These are phyloP conservation scores for Telmatherina bonti DNA, from an alignment of 2,797 vertebrate species.

Conservation along the genomic window DNA sequence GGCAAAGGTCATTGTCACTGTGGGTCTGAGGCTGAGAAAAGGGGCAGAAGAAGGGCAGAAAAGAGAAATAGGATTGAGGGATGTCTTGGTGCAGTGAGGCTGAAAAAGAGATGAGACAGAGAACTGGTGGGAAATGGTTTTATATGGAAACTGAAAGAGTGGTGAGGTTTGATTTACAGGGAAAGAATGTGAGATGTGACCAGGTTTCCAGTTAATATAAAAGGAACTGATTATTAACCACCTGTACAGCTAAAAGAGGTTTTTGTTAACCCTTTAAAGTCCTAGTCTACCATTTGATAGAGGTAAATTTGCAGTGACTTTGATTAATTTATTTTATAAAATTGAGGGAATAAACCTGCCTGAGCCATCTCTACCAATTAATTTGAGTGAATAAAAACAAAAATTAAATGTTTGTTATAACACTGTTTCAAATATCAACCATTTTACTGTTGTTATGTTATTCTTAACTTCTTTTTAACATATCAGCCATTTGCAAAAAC, in stretches of 20 bases:
- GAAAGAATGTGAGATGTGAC: conserved; percentile 1
- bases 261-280: neutral
- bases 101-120: conserved; percentile 11
- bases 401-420: no score
- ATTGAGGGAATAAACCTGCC: no score
- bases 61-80: conserved; percentile 17
- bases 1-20: conserved; percentile 55
- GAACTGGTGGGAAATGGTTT: conserved; percentile 2
- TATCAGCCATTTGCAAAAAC: no score
- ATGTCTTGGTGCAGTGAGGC: conserved; percentile 8
- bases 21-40: conserved; percentile 30
- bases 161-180: neutral
- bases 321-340: no score
- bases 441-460: no score
- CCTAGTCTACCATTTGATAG: no score
- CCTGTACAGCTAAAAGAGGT: neutral
- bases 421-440: no score
- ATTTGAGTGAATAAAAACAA: no score
- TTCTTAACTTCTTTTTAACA: no score
- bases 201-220: neutral
- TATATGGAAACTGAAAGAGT: neutral
- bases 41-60: conserved; percentile 16
- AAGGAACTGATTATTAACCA: neutral
- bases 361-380: no score
- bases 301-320: no score